phyloP scores from a whole-genome alignment of 2,888 invertebrate genomes.

The Aplocera efformata region DNA sequence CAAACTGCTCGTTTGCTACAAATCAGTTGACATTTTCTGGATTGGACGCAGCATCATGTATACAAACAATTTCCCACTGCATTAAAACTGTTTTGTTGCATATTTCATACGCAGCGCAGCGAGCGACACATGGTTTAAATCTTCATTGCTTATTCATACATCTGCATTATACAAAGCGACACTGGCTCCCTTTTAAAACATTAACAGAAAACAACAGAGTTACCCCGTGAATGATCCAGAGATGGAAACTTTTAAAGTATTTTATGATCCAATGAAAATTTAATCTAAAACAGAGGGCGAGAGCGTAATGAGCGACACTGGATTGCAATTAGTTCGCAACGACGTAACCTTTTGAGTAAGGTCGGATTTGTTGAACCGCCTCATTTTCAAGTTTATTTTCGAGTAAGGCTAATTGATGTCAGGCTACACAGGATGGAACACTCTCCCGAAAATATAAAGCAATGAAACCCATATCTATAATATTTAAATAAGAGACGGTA shows the following conservation, averaged over 20 bases:
- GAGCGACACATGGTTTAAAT: conserved; percentile 5
- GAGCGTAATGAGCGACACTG: conserved; percentile 41
- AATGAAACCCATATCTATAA: too few relatives aligned
- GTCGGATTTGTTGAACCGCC: conserved; percentile 8
- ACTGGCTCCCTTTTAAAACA: conserved; percentile 13
- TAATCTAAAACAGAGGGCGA: conserved; percentile 32
- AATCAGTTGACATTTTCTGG: too few relatives aligned
- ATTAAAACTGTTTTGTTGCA: too few relatives aligned
- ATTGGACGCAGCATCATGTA: too few relatives aligned
- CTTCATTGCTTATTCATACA: conserved; percentile 13
- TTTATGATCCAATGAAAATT: conserved; percentile 40
- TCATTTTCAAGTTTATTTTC: conserved; percentile 4
- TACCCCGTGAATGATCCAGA: conserved; percentile 23
- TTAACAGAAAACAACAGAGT: conserved; percentile 13
- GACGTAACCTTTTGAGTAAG: conserved; percentile 31
- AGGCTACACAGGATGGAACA: too few relatives aligned
- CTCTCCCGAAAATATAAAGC: too few relatives aligned
- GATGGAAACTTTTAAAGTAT: conserved; percentile 35
- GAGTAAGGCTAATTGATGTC: not conserved
- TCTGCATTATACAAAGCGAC: conserved; percentile 4
- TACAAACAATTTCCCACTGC: too few relatives aligned
- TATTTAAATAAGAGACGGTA: too few relatives aligned
- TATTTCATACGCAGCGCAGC: not conserved
- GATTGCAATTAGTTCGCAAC: conserved; percentile 42
- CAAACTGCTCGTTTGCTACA: too few relatives aligned